Conservation (phyloP, 1,140 invertebrate species). For the Ips nitidus region DNA sequence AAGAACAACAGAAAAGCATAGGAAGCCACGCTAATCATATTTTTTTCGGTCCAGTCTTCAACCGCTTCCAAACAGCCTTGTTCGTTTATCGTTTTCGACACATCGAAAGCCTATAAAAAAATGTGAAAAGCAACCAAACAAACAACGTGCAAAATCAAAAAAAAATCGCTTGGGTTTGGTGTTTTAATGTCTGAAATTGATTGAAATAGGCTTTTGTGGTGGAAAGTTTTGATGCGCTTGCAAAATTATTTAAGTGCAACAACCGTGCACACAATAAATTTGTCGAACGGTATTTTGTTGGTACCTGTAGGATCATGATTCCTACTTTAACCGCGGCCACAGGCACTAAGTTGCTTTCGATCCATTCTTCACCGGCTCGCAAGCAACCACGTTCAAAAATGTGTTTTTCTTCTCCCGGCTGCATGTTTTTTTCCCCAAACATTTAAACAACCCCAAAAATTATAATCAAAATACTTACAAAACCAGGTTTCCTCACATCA, state of each 20-base stretch:
- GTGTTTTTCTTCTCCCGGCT: conserved; percentile 80
- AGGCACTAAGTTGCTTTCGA: conserved; percentile 86
- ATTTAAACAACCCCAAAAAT: conserved; percentile 2
- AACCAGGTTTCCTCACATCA: conserved; percentile 83
- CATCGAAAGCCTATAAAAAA: conserved; percentile 66
- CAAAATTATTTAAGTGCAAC: no score
- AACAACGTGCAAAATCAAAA: conserved; percentile 39
- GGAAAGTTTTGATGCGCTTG: background rate
- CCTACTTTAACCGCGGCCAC: conserved; percentile 82
- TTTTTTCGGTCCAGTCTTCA: conserved; percentile 92
- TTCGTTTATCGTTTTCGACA: conserved; percentile 85
- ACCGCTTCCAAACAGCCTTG: conserved; percentile 90
- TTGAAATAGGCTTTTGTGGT: background rate
- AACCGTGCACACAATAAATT: background rate
- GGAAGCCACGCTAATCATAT: conserved; percentile 88
- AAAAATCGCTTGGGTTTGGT: conserved; percentile 10
- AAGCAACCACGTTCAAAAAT: conserved; percentile 95
- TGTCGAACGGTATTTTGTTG: background rate
- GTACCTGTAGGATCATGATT: conserved; percentile 82
- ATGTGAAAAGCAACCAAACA: conserved; percentile 44
- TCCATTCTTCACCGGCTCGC: conserved; percentile 89
- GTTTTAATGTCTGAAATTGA: background rate
- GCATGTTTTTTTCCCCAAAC: conserved; percentile 46
- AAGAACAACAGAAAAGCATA: conserved; percentile 82
- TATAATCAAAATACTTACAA: conserved; percentile 67